Conservation (phyloP, 2,113 vertebrate species). For the Toxotes chatareus region DNA sequence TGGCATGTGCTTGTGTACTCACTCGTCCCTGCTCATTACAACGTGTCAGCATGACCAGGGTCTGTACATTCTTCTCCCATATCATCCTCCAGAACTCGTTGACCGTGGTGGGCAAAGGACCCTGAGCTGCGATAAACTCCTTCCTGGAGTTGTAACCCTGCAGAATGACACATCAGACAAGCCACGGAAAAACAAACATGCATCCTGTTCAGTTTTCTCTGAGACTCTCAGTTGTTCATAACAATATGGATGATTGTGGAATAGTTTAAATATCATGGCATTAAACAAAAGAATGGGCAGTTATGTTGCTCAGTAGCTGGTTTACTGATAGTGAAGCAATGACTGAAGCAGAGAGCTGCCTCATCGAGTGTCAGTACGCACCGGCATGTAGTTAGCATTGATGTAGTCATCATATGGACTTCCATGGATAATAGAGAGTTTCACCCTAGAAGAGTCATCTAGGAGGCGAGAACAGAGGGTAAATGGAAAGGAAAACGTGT, state of each 20-base stretch:
- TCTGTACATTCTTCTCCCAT: constrained; percentile 93
- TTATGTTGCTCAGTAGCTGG: neutral
- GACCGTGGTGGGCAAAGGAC: constrained; percentile 91
- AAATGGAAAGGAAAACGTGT: constrained; percentile 27
- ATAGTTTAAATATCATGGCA: neutral
- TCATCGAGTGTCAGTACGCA: constrained; percentile 77
- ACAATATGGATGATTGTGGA: neutral
- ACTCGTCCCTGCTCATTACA: constrained; percentile 95
- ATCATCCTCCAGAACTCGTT: constrained; percentile 97
- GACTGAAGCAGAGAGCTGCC: constrained; percentile 21
- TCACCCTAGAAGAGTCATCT: constrained; percentile 96
- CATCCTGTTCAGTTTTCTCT: neutral
- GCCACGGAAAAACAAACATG: constrained; percentile 9
- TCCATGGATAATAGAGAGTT: constrained; percentile 87
- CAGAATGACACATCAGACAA: constrained; percentile 38
- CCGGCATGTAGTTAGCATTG: constrained; percentile 97
- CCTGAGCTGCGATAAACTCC: constrained; percentile 96
- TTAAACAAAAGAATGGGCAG: constrained; percentile 17
- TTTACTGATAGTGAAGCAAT: constrained; percentile 25
- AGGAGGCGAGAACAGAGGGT: constrained; percentile 35
- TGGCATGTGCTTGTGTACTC: constrained; percentile 57
- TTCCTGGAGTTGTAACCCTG: constrained; percentile 92
- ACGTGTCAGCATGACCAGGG: constrained; percentile 95
- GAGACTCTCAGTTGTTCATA: neutral
- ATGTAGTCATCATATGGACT: constrained; percentile 91